A percentile compares a stretch with the other conserved stretches of the same genome.
phyloP scores from a whole-genome alignment of 2,113 vertebrate genomes.

The Malurus melanocephalus region DNA sequence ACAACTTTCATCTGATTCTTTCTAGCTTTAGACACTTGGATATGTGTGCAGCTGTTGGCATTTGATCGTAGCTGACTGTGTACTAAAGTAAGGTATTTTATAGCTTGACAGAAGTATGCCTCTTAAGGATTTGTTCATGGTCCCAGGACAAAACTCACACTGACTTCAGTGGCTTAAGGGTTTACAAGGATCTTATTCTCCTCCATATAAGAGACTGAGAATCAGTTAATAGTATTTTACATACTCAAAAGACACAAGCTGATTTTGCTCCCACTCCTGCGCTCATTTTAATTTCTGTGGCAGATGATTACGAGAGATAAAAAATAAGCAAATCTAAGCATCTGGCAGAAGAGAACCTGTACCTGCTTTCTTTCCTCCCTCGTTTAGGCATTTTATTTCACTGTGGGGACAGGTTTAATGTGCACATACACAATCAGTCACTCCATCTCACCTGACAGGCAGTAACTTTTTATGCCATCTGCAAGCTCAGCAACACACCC shows the following conservation, averaged over 20 bases:
- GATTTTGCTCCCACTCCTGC: neutral
- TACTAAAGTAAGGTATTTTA: neutral
- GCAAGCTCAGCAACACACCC: neutral
- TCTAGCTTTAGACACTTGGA: neutral
- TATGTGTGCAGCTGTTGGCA: neutral
- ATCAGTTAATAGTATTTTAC: neutral
- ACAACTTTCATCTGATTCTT: neutral
- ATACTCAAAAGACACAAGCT: neutral
- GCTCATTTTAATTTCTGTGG: neutral
- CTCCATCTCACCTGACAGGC: slow-evolving; percentile 18
- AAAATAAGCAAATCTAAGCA: neutral
- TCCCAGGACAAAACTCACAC: neutral
- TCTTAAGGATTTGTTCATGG: neutral
- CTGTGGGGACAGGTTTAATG: neutral
- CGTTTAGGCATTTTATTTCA: neutral
- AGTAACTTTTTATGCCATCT: slow-evolving; percentile 31
- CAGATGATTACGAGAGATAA: neutral
- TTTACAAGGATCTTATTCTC: neutral
- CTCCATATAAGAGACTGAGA: neutral
- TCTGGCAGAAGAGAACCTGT: neutral
- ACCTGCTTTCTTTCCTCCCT: neutral
- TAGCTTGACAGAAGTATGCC: neutral
- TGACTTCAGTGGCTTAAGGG: neutral
- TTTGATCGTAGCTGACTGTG: neutral
- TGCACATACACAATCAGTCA: neutral